A percentile compares a stretch with the other conserved stretches of the same genome.
Evolutionary conservation across 1,140 invertebrate genomes (phyloP).

Genomic region (Forficula auricularia): DNA sequence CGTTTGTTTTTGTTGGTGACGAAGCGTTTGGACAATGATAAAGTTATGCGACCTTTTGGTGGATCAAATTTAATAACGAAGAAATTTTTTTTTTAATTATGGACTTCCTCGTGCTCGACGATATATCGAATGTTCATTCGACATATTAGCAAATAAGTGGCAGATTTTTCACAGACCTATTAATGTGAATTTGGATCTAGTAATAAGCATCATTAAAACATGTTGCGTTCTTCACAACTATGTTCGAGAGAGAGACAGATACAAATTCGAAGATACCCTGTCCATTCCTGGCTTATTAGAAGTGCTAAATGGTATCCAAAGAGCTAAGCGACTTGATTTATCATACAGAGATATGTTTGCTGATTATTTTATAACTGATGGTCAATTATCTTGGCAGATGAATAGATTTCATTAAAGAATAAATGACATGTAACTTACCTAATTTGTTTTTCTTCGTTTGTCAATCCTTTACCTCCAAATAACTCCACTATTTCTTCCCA

Average conservation of each 20-base stretch:
- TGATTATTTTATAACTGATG: slow-evolving; percentile 12
- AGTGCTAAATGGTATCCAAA: not conserved
- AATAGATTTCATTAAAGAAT: too few relatives aligned
- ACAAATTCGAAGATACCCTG: slow-evolving; percentile 6
- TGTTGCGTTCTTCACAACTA: slow-evolving; percentile 19
- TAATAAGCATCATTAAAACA: slow-evolving; percentile 18
- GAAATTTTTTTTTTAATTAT: slow-evolving; percentile 29
- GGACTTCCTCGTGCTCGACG: slow-evolving; percentile 20
- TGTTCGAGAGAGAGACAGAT: slow-evolving; percentile 10
- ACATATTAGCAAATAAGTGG: slow-evolving; percentile 23
- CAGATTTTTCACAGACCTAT: slow-evolving; percentile 22
- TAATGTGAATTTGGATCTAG: slow-evolving; percentile 18
- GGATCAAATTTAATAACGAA: slow-evolving; percentile 13
- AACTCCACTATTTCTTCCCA: too few relatives aligned
- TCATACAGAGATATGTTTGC: slow-evolving; percentile 9
- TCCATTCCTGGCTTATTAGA: slow-evolving; percentile 2
- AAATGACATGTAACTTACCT: too few relatives aligned
- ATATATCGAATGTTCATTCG: slow-evolving; percentile 30
- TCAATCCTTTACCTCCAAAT: too few relatives aligned
- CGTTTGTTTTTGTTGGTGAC: slow-evolving; percentile 26
- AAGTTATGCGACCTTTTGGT: slow-evolving; percentile 22
- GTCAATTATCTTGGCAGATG: slow-evolving; percentile 13
- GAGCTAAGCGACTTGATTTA: not conserved
- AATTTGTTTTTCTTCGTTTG: too few relatives aligned
- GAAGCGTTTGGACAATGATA: slow-evolving; percentile 25